A percentile compares a stretch with the other conserved stretches of the same genome.
Evolutionary conservation across 2,113 vertebrate species (phyloP).

Genomic region (Microtus pennsylvanicus): DNA sequence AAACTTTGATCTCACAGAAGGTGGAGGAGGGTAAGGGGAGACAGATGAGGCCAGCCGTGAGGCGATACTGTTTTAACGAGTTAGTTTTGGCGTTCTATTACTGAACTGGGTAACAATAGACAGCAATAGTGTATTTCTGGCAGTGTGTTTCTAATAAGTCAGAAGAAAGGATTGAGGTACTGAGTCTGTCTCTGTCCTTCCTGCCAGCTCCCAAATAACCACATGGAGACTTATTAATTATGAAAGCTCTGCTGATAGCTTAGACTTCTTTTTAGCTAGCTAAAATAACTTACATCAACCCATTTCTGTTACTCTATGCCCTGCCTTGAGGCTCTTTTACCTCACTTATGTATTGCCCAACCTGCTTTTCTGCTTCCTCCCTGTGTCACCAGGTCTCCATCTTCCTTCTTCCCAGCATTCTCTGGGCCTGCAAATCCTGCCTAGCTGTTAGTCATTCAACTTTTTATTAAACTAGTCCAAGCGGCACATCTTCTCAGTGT

Average conservation of each 20-base stretch:
- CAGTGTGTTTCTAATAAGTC: background rate
- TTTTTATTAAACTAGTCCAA: background rate
- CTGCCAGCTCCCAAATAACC: background rate
- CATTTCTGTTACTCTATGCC: background rate
- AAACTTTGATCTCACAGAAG: background rate
- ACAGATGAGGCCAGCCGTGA: background rate
- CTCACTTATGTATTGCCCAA: background rate
- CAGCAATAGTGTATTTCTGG: background rate
- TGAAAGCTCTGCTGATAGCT: background rate
- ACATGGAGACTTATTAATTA: background rate
- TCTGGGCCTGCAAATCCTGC: background rate
- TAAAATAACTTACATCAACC: background rate
- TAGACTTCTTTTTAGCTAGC: background rate
- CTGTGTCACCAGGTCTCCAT: accelerated
- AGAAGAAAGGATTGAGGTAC: background rate
- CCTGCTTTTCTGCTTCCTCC: background rate
- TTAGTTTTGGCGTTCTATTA: background rate
- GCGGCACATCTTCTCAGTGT: background rate
- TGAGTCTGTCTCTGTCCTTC: background rate
- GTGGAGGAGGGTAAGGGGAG: background rate
- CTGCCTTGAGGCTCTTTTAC: background rate
- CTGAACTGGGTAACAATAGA: background rate
- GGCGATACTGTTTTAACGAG: background rate
- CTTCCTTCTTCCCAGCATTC: background rate
- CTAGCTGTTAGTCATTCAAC: background rate